phyloP scores from a whole-genome alignment of 2,797 vertebrate species.

The Onychomys arenicola region DNA sequence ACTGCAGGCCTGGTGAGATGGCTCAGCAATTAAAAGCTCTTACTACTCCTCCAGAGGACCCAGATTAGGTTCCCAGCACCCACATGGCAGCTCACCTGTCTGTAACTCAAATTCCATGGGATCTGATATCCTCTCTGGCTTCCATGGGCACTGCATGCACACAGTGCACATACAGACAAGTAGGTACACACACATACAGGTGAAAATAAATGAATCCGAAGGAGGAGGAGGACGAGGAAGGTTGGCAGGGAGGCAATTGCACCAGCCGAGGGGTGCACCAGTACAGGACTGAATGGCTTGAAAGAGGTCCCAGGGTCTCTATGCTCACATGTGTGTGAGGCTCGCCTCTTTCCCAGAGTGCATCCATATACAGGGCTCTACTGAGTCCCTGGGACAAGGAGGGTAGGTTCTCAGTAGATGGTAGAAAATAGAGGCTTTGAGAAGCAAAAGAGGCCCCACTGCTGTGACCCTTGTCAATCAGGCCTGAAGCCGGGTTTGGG shows the following conservation, averaged over 20 bases:
- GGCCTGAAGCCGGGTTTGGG: not conserved
- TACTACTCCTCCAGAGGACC: not conserved
- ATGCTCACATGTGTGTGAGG: fast-evolving
- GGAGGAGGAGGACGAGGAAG: not conserved
- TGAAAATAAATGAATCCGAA: not conserved
- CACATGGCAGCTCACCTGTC: too few relatives aligned
- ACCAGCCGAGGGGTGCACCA: not conserved
- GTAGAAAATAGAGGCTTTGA: not conserved
- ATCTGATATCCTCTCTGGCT: not conserved
- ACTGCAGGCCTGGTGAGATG: too few relatives aligned
- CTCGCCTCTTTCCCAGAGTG: not conserved
- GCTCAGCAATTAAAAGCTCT: too few relatives aligned
- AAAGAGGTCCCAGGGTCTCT: not conserved
- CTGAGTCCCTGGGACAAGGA: not conserved
- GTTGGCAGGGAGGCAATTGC: not conserved
- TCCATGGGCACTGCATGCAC: not conserved
- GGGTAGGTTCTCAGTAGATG: not conserved
- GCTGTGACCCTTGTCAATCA: not conserved
- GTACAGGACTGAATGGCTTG: not conserved
- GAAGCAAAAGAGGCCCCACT: not conserved
- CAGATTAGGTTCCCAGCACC: not conserved
- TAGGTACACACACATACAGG: not conserved
- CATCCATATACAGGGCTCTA: not conserved
- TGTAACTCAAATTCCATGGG: not conserved
- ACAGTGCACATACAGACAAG: not conserved